Evolutionary conservation across 2,113 vertebrate species (phyloP), one percentile per base, ranked within the genome.

Genomic region (Felis chaus): DNA sequence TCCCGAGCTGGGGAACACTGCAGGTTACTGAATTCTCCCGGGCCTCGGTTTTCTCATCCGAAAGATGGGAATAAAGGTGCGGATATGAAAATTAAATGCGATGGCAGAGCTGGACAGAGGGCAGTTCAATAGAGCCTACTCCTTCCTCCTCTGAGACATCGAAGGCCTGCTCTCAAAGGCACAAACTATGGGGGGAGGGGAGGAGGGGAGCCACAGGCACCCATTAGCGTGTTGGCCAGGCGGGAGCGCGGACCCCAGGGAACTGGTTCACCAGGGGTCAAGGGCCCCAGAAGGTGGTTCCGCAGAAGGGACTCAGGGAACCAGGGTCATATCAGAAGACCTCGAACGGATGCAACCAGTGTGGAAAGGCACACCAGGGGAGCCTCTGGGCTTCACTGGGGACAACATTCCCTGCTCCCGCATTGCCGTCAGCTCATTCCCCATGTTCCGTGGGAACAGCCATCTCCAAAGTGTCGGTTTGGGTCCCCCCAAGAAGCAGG

Each of bases 201-300:
- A 29, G 21, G 12, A 3, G 45, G 11, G 13, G 0, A 16, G 57
- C 12, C 18, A 1, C 4, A 12, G 9, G 39, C 4, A 16, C 63
- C 61, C 39, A 21, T 33, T 13, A 81, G 50, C 39, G 48, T 39
- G 18, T 50, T 6, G 65, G n/a, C 0, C 19, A 45, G 45, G 19
- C 2, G 63, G 1, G 55, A 85, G 55, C 23, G 6, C 11, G 5
- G 48, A 53, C 69, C 41, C 48, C 55, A 4, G 16, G 10, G 63
- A 55, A 7, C 45, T 1, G 3, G 55, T 50, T 73, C n/a, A 8
- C 36, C 31, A 65, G 82, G 36, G 63, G 3, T 71, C 84, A 84
- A n/a, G 63, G 36, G 19, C 15, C 16, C 71, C 50, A 68, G 57
- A 73, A 84, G 8, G 36, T 55, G n/a, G 9, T 53, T 94, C 89